Conservation (phyloP, 2,888 invertebrate genomes). For the Cylindroiulus punctatus region DNA sequence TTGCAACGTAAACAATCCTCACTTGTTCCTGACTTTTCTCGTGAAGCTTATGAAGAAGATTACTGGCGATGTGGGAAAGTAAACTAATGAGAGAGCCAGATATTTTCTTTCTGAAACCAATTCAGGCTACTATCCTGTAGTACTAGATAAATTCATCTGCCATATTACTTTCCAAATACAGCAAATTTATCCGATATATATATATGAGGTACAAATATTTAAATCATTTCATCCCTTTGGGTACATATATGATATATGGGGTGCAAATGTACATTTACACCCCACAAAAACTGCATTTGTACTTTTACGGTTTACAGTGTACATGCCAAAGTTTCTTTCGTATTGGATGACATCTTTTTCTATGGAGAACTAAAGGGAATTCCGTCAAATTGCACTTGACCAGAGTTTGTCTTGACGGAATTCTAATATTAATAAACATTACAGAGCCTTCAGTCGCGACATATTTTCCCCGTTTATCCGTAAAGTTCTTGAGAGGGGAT, state of each 20-base stretch:
- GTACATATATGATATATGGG: neutral
- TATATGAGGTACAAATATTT: no score
- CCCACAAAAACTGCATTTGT: neutral
- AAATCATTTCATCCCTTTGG: neutral
- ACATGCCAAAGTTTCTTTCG: no score
- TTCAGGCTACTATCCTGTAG: no score
- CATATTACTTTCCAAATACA: no score
- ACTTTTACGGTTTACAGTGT: neutral
- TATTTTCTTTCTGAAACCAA: no score
- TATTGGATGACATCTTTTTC: no score
- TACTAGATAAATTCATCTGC: no score
- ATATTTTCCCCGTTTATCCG: constrained; percentile 31
- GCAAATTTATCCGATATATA: no score
- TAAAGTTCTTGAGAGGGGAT: neutral
- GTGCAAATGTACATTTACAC: no score
- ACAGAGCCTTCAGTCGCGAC: neutral
- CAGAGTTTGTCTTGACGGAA: neutral
- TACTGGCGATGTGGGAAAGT: neutral
- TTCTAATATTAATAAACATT: constrained; percentile 37
- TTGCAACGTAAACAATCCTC: constrained; percentile 36
- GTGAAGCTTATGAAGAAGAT: neutral
- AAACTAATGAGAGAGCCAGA: no score
- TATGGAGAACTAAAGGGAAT: no score
- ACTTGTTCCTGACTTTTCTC: neutral
- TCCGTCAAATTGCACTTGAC: neutral